phyloP scores from a whole-genome alignment of 2,113 vertebrate genomes.

The Isurus oxyrinchus region DNA sequence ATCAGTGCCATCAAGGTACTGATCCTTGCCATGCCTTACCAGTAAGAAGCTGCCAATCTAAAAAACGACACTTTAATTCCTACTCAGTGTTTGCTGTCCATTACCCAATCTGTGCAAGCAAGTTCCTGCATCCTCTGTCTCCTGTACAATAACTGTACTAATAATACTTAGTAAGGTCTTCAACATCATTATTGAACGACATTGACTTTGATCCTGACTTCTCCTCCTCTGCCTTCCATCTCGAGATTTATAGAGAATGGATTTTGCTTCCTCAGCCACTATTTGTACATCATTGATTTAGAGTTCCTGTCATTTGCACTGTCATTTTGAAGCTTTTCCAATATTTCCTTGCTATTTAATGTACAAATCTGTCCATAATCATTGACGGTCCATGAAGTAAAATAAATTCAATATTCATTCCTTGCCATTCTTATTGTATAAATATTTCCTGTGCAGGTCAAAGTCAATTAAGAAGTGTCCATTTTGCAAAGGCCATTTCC shows the following conservation, averaged over 20 bases:
- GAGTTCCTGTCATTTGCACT: not conserved
- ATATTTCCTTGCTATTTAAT: not conserved
- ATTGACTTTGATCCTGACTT: not conserved
- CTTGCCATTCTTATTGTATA: not conserved
- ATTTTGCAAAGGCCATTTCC: not conserved
- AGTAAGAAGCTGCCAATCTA: too few species aligned
- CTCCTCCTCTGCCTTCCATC: not conserved
- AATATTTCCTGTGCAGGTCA: not conserved
- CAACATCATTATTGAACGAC: not conserved
- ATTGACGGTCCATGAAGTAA: not conserved
- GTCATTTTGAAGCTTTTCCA: not conserved
- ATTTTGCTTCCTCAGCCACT: not conserved
- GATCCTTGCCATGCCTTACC: too few species aligned
- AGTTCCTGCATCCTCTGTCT: not conserved
- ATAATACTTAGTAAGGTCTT: not conserved
- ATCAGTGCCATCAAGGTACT: too few species aligned
- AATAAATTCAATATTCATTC: not conserved
- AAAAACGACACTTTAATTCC: too few species aligned
- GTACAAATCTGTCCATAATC: not conserved
- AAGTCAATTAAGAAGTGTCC: not conserved
- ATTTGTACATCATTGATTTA: not conserved
- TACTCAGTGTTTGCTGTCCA: not conserved
- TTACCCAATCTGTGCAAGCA: not conserved
- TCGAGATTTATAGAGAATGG: not conserved
- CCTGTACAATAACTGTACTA: not conserved